Percentiles rank a stretch among this genome's conserved stretches.
phyloP scores from a whole-genome alignment of 2,113 vertebrate species.

The Anolis carolinensis region DNA sequence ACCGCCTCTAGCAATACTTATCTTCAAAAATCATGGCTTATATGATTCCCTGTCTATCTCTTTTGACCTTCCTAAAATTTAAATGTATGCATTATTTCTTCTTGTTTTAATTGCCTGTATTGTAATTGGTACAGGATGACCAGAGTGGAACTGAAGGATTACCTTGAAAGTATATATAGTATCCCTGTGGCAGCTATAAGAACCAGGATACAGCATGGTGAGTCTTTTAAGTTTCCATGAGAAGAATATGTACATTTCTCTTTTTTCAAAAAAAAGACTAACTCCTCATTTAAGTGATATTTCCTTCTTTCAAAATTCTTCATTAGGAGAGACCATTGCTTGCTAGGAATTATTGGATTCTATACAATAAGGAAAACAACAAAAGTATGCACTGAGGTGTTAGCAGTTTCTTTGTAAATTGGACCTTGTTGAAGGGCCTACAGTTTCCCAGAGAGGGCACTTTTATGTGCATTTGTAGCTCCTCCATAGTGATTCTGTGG shows the following conservation, averaged over 20 bases:
- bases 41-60: not conserved
- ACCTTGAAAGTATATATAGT: slow-evolving; percentile 90
- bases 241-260: slow-evolving; percentile 7
- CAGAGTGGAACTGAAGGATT: slow-evolving; percentile 89
- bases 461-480: too few relatives aligned
- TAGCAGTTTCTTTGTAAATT: not conserved
- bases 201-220: slow-evolving; percentile 92
- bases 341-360: not conserved
- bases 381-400: not conserved
- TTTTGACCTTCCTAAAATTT: not conserved
- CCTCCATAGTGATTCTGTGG: too few relatives aligned
- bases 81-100: not conserved
- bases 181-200: slow-evolving; percentile 88
- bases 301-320: not conserved
- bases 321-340: not conserved
- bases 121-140: slow-evolving; percentile 86
- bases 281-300: not conserved
- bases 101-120: slow-evolving; percentile 5
- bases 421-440: not conserved
- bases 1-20: not conserved
- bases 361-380: not conserved
- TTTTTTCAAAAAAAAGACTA: not conserved
- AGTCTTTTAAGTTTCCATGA: slow-evolving; percentile 53
- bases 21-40: not conserved
- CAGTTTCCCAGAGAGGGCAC: too few relatives aligned